Evolutionary conservation across 1,140 invertebrate genomes (phyloP).

Genomic region (Littorina saxatilis): DNA sequence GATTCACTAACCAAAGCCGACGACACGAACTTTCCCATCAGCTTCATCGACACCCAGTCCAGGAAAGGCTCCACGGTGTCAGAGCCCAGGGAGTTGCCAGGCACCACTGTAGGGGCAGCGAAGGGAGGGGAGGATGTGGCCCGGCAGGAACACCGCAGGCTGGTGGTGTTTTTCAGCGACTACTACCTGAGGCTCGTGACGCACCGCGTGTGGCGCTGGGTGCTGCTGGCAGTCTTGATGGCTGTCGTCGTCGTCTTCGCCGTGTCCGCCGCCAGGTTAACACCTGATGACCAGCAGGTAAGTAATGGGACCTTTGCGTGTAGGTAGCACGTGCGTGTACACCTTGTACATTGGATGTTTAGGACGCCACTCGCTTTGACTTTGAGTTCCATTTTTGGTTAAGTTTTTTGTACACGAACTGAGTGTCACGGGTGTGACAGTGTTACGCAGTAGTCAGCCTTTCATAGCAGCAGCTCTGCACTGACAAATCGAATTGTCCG

Average conservation of each 20-base stretch:
- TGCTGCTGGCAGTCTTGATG: constrained; percentile 46
- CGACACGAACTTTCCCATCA: not conserved
- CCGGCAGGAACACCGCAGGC: not conserved
- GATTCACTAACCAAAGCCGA: not conserved
- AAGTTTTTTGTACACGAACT: too few species aligned
- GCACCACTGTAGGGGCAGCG: constrained; percentile 44
- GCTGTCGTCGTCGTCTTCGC: constrained; percentile 41
- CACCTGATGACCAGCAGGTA: constrained; percentile 60
- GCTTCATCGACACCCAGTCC: not conserved
- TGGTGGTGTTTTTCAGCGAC: constrained; percentile 52
- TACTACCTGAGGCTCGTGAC: constrained; percentile 52
- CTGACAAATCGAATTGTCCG: too few species aligned
- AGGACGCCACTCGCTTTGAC: too few species aligned
- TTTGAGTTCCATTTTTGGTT: too few species aligned
- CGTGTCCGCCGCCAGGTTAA: constrained; percentile 46
- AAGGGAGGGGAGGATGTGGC: not conserved
- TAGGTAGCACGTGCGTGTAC: too few species aligned
- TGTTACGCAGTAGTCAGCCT: too few species aligned
- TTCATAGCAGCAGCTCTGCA: too few species aligned
- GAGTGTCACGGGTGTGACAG: too few species aligned
- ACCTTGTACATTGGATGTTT: too few species aligned
- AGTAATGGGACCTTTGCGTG: too few species aligned
- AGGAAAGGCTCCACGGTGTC: constrained; percentile 30
- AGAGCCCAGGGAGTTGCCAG: constrained; percentile 53
- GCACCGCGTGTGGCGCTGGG: constrained; percentile 49